Conservation (phyloP, 2,113 vertebrate species). For the Platysteira castanea region DNA sequence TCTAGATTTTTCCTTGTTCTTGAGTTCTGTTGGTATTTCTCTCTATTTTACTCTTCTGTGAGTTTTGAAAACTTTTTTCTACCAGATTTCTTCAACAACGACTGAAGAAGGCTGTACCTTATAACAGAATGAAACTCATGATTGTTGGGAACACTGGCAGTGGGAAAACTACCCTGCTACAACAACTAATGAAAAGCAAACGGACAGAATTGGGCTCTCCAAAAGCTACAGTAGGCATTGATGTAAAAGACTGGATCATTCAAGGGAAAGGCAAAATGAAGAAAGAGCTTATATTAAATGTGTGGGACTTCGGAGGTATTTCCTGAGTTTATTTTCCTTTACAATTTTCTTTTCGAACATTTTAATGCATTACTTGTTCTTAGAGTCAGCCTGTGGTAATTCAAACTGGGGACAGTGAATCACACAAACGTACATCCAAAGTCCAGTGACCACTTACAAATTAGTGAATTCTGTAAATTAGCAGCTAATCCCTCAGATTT, state of each 20-base stretch:
- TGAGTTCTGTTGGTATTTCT: background rate
- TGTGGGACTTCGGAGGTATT: slow-evolving; percentile 96
- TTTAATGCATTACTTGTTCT: background rate
- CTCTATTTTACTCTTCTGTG: background rate
- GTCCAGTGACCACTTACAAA: background rate
- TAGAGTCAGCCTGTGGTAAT: background rate
- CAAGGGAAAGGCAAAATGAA: slow-evolving; percentile 78
- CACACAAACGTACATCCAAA: background rate
- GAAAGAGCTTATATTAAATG: slow-evolving; percentile 86
- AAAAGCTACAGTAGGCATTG: slow-evolving; percentile 74
- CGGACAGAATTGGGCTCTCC: slow-evolving; percentile 63
- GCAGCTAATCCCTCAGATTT: background rate
- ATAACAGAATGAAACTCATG: slow-evolving; percentile 93
- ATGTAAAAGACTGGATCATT: slow-evolving; percentile 88
- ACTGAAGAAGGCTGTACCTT: slow-evolving; percentile 93
- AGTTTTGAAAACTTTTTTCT: background rate
- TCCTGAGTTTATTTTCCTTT: background rate
- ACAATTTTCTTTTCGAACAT: background rate
- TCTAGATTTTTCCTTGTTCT: background rate
- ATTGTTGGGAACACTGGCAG: slow-evolving; percentile 89
- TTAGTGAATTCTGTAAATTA: background rate
- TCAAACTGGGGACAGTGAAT: background rate
- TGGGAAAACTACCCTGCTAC: slow-evolving; percentile 89
- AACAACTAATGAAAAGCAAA: slow-evolving; percentile 87
- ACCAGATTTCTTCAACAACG: slow-evolving; percentile 94